Percentiles rank a stretch among this genome's conserved stretches.
Conservation (phyloP, 1,140 invertebrate genomes). For the Potamilus streckersoni region DNA sequence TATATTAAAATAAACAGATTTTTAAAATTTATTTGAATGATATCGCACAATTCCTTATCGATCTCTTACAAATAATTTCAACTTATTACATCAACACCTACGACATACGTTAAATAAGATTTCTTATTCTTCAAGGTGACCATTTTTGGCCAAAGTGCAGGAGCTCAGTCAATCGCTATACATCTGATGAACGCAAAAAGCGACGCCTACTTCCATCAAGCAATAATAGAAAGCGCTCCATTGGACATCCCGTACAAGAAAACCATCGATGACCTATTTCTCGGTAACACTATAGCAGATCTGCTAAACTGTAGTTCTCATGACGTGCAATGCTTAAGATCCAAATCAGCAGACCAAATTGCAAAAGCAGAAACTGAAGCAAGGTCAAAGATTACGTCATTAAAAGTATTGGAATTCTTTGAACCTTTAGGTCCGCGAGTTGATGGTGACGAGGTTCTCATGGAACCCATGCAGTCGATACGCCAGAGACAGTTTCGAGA, state of each 20-base stretch:
- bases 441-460: constrained; percentile 34
- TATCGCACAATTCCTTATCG: too few relatives aligned
- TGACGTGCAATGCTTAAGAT: constrained; percentile 33
- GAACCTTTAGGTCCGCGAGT: constrained; percentile 47
- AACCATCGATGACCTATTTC: constrained; percentile 35
- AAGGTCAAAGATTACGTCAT: constrained; percentile 35
- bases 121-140: constrained; percentile 36
- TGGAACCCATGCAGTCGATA: constrained; percentile 30
- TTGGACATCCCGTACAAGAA: constrained; percentile 43
- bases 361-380: constrained; percentile 31
- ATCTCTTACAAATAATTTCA: too few relatives aligned
- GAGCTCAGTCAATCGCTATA: constrained; percentile 43
- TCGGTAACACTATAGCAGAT: constrained; percentile 22
- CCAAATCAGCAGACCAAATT: constrained; percentile 33
- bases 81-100: too few relatives aligned
- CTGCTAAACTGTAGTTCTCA: constrained; percentile 15
- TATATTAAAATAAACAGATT: too few relatives aligned
- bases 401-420: constrained; percentile 43
- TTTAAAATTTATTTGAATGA: too few relatives aligned
- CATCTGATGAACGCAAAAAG: constrained; percentile 37
- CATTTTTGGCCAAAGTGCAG: constrained; percentile 56
- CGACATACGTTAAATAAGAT: too few relatives aligned
- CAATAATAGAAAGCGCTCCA: constrained; percentile 44
- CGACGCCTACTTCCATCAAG: constrained; percentile 28
- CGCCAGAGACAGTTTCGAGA: constrained; percentile 19